Conservation (phyloP, 92 coral and sea anemone genomes). For the Zoanthus gigantus region DNA sequence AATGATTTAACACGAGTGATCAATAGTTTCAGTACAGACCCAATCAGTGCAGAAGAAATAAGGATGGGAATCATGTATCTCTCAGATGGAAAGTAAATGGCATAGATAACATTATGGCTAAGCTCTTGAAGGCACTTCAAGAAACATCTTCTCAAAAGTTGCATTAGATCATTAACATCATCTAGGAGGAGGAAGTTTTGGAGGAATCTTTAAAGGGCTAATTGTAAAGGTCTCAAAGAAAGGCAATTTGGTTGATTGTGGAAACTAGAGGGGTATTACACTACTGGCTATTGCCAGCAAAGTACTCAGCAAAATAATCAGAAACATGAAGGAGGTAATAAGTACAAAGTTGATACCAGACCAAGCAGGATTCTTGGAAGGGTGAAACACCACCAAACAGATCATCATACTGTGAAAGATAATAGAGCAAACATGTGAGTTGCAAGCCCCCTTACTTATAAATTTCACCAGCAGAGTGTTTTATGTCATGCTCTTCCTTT, state of each 20-base stretch:
- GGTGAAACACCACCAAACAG: conserved; percentile 44
- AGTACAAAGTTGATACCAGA: conserved; percentile 30
- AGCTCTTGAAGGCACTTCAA: conserved; percentile 2
- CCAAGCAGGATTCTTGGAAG: conserved; percentile 56
- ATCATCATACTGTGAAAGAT: conserved; percentile 45
- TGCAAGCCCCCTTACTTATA: neutral
- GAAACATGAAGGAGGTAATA: conserved; percentile 46
- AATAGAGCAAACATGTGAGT: neutral
- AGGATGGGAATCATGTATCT: neutral
- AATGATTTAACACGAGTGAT: neutral
- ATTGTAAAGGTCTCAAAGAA: conserved; percentile 47
- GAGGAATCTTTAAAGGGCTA: conserved; percentile 44
- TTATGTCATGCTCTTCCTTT: neutral
- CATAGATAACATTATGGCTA: conserved; percentile 6
- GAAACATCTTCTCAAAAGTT: neutral
- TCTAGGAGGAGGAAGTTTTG: conserved; percentile 38
- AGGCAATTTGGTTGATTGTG: conserved; percentile 42
- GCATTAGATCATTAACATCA: conserved; percentile 1
- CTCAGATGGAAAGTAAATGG: conserved; percentile 23
- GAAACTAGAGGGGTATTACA: conserved; percentile 51
- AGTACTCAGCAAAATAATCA: conserved; percentile 24
- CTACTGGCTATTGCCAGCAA: conserved; percentile 27
- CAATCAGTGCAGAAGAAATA: conserved; percentile 7
- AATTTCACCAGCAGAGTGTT: neutral
- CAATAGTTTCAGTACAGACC: neutral